Evolutionary conservation across 2,888 invertebrate genomes (phyloP).

Genomic region (Yponomeuta cagnagella): DNA sequence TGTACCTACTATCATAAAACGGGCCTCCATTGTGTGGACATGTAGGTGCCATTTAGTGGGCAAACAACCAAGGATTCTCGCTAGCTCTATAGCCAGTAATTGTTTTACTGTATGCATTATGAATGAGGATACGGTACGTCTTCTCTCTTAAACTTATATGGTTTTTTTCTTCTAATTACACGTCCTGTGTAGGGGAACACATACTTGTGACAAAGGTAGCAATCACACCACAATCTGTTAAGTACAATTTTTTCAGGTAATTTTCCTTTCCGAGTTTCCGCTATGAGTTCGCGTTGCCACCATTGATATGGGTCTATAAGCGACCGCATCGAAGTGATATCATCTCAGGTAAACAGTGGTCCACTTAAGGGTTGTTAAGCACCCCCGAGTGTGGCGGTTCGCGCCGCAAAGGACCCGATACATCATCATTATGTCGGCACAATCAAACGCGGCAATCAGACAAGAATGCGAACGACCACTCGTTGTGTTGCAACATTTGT

Average conservation of each 20-base stretch:
- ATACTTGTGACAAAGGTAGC: too few relatives aligned
- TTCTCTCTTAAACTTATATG: too few relatives aligned
- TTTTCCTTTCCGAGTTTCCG: too few relatives aligned
- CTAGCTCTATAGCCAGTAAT: conserved; percentile 1
- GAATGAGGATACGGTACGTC: not conserved
- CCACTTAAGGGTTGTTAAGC: conserved; percentile 14
- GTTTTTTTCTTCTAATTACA: too few relatives aligned
- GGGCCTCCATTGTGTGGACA: conserved; percentile 30
- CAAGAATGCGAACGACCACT: conserved; percentile 23
- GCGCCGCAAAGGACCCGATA: conserved; percentile 33
- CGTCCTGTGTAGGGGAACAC: too few relatives aligned
- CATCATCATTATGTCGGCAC: conserved; percentile 32
- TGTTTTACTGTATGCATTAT: conserved; percentile 1
- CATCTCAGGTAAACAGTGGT: conserved; percentile 14
- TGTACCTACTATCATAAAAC: conserved; percentile 40
- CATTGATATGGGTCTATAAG: not conserved
- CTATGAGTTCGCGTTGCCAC: not conserved
- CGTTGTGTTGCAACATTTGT: conserved; percentile 9
- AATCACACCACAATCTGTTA: too few relatives aligned
- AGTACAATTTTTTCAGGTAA: too few relatives aligned
- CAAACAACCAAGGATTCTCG: conserved; percentile 7
- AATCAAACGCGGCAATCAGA: conserved; percentile 30
- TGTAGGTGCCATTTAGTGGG: conserved; percentile 21
- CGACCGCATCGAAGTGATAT: not conserved
- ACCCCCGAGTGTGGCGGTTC: conserved; percentile 21